A percentile compares a stretch with the other conserved stretches of the same genome.
These are phyloP conservation scores for Polypedilum pembai DNA, from an alignment of 1,140 invertebrate genomes.

Conservation along the genomic window DNA sequence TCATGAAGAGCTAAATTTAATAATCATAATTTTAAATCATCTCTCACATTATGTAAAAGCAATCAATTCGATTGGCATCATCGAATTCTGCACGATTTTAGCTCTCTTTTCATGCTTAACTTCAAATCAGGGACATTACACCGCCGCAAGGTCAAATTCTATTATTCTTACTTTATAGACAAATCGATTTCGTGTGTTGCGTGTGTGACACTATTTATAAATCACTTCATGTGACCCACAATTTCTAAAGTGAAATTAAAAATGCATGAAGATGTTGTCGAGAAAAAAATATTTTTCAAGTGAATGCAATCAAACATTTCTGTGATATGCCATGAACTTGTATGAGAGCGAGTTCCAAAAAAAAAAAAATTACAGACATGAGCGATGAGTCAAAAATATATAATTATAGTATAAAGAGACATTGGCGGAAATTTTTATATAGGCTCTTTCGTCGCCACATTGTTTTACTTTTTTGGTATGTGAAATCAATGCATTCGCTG, in stretches of 20 bases:
- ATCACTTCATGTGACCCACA: slow-evolving; percentile 2
- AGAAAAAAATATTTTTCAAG: neutral
- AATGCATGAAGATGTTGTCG: neutral
- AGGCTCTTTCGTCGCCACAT: neutral
- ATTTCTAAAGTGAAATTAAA: neutral
- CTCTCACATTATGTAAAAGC: neutral
- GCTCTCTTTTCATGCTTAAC: neutral
- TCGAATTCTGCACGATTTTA: neutral
- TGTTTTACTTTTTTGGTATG: neutral
- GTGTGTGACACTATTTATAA: neutral
- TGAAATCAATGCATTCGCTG: slow-evolving; percentile 9
- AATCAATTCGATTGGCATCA: slow-evolving; percentile 17
- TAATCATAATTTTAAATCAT: slow-evolving; percentile 14
- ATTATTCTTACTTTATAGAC: neutral
- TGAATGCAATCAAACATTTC: neutral
- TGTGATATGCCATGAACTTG: neutral
- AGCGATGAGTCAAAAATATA: neutral
- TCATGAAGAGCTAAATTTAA: neutral
- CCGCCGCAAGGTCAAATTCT: neutral
- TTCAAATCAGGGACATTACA: neutral
- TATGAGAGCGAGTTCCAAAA: neutral
- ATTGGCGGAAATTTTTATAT: neutral
- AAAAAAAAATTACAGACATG: neutral
- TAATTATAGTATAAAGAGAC: neutral
- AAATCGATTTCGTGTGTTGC: neutral